These are phyloP conservation scores for Chelonus formosanus DNA, from an alignment of 2,888 invertebrate genomes.

Conservation along the genomic window DNA sequence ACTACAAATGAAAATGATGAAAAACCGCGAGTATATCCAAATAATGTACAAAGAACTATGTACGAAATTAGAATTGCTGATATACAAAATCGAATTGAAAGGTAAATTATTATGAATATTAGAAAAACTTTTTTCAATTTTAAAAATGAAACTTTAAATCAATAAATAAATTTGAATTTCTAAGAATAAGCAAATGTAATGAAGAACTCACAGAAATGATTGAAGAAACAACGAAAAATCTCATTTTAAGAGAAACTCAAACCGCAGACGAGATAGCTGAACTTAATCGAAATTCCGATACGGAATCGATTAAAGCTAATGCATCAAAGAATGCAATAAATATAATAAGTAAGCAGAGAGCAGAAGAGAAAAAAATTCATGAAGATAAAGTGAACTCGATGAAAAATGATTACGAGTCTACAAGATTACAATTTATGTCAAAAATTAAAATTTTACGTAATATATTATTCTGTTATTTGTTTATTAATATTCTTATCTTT, in stretches of 20 bases:
- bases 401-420: constrained; percentile 46
- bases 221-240: constrained; percentile 36
- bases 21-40: constrained; percentile 17
- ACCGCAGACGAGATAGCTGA: constrained; percentile 46
- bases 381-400: constrained; percentile 39
- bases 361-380: constrained; percentile 43
- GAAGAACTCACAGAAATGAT: constrained; percentile 40
- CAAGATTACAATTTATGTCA: constrained; percentile 45
- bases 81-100: constrained; percentile 45
- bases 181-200: constrained; percentile 40
- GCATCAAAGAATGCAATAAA: constrained; percentile 27
- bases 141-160: neutral
- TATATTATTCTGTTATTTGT: neutral
- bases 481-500: constrained; percentile 1
- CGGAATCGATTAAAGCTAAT: constrained; percentile 43
- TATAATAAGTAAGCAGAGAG: no score
- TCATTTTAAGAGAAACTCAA: constrained; percentile 40
- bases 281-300: constrained; percentile 43
- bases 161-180: constrained; percentile 45
- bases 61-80: constrained; percentile 50
- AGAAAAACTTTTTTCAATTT: neutral
- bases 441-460: constrained; percentile 55
- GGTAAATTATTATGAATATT: constrained; percentile 42
- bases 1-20: constrained; percentile 11
- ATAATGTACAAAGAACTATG: constrained; percentile 51